Base-by-base conservation (phyloP, 1,140 invertebrate genomes). In the Batillaria attramentaria region DNA sequence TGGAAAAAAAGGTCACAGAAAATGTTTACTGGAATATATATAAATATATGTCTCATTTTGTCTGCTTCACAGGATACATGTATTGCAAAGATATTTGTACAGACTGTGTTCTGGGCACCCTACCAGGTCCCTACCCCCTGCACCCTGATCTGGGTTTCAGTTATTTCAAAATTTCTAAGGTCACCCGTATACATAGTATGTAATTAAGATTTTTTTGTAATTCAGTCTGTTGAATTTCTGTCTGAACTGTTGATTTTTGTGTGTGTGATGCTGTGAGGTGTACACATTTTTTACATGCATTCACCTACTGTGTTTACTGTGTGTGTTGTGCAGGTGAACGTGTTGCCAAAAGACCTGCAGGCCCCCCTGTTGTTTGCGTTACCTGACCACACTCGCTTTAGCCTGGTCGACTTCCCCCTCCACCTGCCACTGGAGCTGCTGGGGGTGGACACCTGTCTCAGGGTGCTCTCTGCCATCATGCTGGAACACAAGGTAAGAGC, bases 381-480 rank as follows among this genome's bases (percentile, higher is more conserved):
- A 81, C 98, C 99, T 13, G 98, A 99, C 91, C 92, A 99, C 95
- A 86, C 94, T 94, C 84, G 93, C 83, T 99, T 99, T 92, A 95
- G 97, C 28, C 92, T 99, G 66, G 95, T 99, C 33, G 99, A 99
- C 92, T 99, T 99, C 91, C 99, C 99, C 6, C 92, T 99, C 60
- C 99, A 99, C 92, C 92, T 99, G 81, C 99, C 99, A 20, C 91
- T 99, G 77, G 99, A 99, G 92, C 92, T 99, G 43, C 93, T 99
- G 57, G 97, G 98, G 79, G 97, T 99, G 13, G 98, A 99, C 83
- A 97, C 96, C 13, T 99, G 98, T 91, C 93, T 99, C 28, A 96
- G 96, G 92, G 97, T 99, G 0, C 93, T 99, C 57, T 97, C 96
- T 3, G 93, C 99, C 78, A 99, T 99, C 79, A 93, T 99, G 81